Evolutionary conservation across 2,113 vertebrate genomes (phyloP), one percentile per base, ranked within the genome.

Genomic region (Cyprinus carpio): DNA sequence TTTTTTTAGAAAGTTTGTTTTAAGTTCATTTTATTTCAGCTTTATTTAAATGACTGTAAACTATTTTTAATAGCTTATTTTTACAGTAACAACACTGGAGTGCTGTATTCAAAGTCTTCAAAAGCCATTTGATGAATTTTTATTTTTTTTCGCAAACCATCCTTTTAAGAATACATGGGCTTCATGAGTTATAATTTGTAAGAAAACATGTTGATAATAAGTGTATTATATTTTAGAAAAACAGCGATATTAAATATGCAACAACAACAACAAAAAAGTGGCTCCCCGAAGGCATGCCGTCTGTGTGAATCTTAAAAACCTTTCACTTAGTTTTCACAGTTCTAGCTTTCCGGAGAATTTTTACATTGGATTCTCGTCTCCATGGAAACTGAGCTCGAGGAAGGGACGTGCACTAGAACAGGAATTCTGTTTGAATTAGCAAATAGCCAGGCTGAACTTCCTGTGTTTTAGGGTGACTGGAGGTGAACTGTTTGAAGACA

Each of bases 401-500:
- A 74, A 75, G 58, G 62, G 37, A 13, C 5, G 12, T 67, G 83
- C 62, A 25, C 40, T 60, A 43, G 43, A 43, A 27, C 31, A 27
- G 46, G 69, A 46, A 80, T 72, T 25, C 3, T 79, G 56, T 84
- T 62, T 86, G 46, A 82, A 43, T 79, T n/a, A 60, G 56, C 29
- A 62, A 79, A 43, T 25, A 40, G 40, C 56, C 79, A 84, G 75
- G 58, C 27, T 69, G 72, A 71, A 64, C 76, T 78, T 60, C 65
- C 37, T 81, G 60, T 87, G 75, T 84, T 87, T 1, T 87, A 94
- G 94, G 92, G 94, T 95, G 88, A 94, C 94, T 4, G 94, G 94
- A 87, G 94, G 94, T 77, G 94, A 94, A 88, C 92, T 95, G 85
- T 94, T 95, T 80, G 94, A 95, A 79, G 94, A 95, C 93, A 95